phyloP scores from a whole-genome alignment of 2,888 invertebrate genomes.

The Linnaemya vulpina region DNA sequence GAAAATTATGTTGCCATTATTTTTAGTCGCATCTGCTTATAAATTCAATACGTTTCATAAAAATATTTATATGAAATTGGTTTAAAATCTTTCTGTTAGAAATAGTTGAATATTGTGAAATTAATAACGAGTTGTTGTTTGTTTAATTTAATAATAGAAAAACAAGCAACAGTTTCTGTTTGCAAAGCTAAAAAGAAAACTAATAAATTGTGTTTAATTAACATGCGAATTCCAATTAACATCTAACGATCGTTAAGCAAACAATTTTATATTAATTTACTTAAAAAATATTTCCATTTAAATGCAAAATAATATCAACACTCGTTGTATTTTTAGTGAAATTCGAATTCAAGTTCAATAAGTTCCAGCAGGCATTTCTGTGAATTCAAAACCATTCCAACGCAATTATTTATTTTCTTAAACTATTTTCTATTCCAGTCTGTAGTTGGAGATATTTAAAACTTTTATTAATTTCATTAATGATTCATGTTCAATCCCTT shows the following conservation, averaged over 20 bases:
- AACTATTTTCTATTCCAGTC: not conserved
- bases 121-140: too few species aligned
- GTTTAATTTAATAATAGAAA: not conserved
- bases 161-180: conserved; percentile 4
- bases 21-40: not conserved
- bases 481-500: conserved; percentile 30
- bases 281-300: not conserved
- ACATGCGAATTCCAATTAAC: conserved; percentile 26
- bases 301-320: conserved; percentile 9
- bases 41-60: not conserved
- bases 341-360: not conserved
- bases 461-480: conserved; percentile 21
- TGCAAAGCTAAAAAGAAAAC: not conserved
- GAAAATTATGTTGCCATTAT: not conserved
- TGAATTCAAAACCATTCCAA: not conserved
- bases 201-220: conserved; percentile 41
- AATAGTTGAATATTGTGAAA: too few species aligned
- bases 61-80: not conserved
- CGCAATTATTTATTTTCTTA: not conserved
- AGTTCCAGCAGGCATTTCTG: not conserved
- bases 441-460: not conserved
- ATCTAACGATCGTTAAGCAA: conserved; percentile 10
- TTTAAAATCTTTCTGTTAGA: not conserved
- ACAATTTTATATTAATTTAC: not conserved
- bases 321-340: not conserved